Evolutionary conservation across 2,113 vertebrate species (phyloP), one percentile per base, ranked within the genome.

Genomic region (Polypterus bichir): DNA sequence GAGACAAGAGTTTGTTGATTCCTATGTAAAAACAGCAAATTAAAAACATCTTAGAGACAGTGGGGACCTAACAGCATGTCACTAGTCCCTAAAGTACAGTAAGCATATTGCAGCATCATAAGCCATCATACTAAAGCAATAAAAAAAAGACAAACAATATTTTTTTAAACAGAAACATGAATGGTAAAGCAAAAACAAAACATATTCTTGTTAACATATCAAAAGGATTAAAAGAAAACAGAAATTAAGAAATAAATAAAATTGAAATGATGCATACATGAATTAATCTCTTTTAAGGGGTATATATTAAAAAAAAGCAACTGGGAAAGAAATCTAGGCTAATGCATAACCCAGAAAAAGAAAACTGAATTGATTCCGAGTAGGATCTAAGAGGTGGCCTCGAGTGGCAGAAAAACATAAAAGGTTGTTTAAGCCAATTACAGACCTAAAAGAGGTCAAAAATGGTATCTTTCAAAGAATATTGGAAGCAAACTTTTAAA

Each of bases 341-440:
- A 45, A 45, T 58, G 3, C 44, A 27, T 58, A 58, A 58, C n/a
- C 56, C 56, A 58, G n/a, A 58, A 27, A 55, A 3, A 54, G 11
- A 7, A 54, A 7, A 46, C 27, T 62, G 44, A 9, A n/a, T 9
- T 62, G 61, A 62, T 62, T 52, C 47, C 47, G n/a, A 9, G 49
- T 6, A 49, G 48, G 61, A 62, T 62, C 61, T 62, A 53, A 62
- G 47, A 53, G 49, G 44, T 62, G 45, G 49, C 61, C 61, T 62
- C 44, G 6, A n/a, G 47, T 55, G n/a, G 48, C 8, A n/a, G 49
- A 9, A 4, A 57, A 66, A 62, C 44, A 44, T 27, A 53, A 62
- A 62, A 58, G 60, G 60, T 61, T 53, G 56, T 44, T 45, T 51
- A 51, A 48, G 54, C 60, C 52, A 56, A 57, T 56, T 57, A 65